Base-by-base conservation (phyloP, 2,113 vertebrate species). In the Varanus komodoensis region DNA sequence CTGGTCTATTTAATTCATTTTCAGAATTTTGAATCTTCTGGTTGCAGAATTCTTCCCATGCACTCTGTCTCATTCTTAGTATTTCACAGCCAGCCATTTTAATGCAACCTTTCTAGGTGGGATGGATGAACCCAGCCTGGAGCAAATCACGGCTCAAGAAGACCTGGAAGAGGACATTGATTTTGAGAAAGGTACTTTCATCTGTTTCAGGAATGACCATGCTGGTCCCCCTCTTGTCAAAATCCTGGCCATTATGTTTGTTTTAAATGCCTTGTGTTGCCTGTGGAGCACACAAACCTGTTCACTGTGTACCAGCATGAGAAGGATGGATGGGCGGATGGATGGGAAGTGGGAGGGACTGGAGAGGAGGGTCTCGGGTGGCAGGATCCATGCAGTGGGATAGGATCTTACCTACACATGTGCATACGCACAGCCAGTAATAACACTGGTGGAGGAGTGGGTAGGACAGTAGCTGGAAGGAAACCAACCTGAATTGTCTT, bases 111-210 rank as follows among this genome's bases (percentile, higher is more conserved):
- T 7, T 68, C 50, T 89, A 99, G 98, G 97, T 48, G 98, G 98
- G 32, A 98, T 99, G 98, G 98, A 99, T 84, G 98, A 98, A 89
- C 98, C 98, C 29, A 98, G 96, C 29, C 90, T 99, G 27, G 98
- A 98, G 75, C 97, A 98, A 92, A 98, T 99, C 78, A 97, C 97
- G 87, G 96, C 95, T 54, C 96, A 94, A 52, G 97, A 97, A 1
- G 97, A 98, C 44, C 88, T 96, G 27, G 98, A 99, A 92, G 97
- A 98, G 84, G 97, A 98, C 27, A 93, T 98, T 32, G 98, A 99
- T 96, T 98, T 99, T 96, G 97, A 98, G 88, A 98, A 97, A 78
- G 97, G 98, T 98, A 89, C 84, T 12, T 1, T 23, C 44, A 34
- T 77, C 6, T 75, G 1, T 27, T 27, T n/a, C 32, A 38, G n/a